Base-by-base conservation (phyloP, 2,888 invertebrate genomes). In the Operophtera brumata region DNA sequence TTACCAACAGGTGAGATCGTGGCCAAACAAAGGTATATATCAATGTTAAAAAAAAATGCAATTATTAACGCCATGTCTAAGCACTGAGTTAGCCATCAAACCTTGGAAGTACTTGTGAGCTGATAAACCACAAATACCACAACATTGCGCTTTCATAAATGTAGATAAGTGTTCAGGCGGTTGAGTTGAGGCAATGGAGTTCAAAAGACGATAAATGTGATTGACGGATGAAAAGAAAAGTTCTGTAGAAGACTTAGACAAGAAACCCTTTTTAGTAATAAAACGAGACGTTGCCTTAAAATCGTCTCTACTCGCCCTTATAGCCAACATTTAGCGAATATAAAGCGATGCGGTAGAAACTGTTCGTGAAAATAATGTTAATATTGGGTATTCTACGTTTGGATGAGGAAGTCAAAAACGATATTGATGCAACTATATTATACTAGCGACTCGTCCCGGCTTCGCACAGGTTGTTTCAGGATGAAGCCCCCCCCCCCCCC, bases 201-300 rank as follows among this genome's bases (percentile, higher is more conserved):
- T 59, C 48, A 44, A 53, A 56, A 53, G 40, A 43, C 47, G 52
- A 46, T 47, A 55, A 55, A 52, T 40, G 43, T 53, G 59, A 59
- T 56, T 59, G 55, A 55, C 59, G 47, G 46, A 43, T 59, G 55
- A 59, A 59, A 59, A 54, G 56, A 59, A 59, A 59, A 59, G 46
- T 54, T 58, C 44, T 30, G 41, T 30, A 11, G 34, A 30, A 32
- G 46, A 48, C 45, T 57, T 40, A 51, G 40, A 47, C 50, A 56
- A 43, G 49, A 51, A 43, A 47, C 47, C 43, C 50, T 47, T 35
- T n/a, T 53, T 25, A 47, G 45, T 41, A 53, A 51, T 47, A 50
- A 48, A 52, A 49, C 53, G 37, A 47, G 32, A 52, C 32, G 44
- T 35, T 9, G 9, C 20, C 44, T 44, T 13, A 36, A 42, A 47